Evolutionary conservation across 2,797 vertebrate species (phyloP).

Genomic region (Rhinatrema bivittatum): DNA sequence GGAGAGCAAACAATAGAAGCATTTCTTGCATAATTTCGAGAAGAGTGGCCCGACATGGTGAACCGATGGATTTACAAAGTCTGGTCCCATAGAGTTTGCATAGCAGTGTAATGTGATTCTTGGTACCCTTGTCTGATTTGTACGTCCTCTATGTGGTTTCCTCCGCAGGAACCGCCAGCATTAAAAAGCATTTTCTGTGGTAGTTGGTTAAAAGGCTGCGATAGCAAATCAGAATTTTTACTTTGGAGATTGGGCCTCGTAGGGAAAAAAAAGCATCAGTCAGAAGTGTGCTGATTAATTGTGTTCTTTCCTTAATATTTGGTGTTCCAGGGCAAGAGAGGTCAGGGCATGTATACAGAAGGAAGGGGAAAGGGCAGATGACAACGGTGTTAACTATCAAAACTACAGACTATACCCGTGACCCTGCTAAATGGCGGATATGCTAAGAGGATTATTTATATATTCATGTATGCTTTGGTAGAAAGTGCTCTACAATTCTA

Average conservation of each 20-base stretch:
- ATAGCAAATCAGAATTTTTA: background rate
- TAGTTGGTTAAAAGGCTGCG: background rate
- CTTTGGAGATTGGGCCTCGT: rapidly evolving
- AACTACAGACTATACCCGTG: too few relatives aligned
- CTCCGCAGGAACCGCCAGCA: background rate
- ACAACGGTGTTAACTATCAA: rapidly evolving
- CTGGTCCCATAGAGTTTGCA: slow-evolving; percentile 1
- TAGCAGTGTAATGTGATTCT: background rate
- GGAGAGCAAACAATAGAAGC: slow-evolving; percentile 17
- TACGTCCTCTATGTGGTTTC: slow-evolving; percentile 2
- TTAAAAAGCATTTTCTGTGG: slow-evolving; percentile 9
- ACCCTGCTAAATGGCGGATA: too few relatives aligned
- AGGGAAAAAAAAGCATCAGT: slow-evolving; percentile 3
- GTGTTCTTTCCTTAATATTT: background rate
- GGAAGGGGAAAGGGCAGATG: background rate
- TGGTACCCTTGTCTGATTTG: background rate
- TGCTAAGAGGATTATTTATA: too few relatives aligned
- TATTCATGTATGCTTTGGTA: too few relatives aligned
- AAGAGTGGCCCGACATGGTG: slow-evolving; percentile 1
- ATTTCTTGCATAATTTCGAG: slow-evolving; percentile 19
- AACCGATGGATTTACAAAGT: slow-evolving; percentile 5
- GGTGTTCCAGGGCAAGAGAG: background rate
- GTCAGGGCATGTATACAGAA: background rate
- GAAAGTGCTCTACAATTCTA: too few relatives aligned
- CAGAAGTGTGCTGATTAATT: slow-evolving; percentile 7